These are phyloP conservation scores for Drosophila sp. DNA, from an alignment of 1,140 invertebrate genomes.

Conservation along the genomic window DNA sequence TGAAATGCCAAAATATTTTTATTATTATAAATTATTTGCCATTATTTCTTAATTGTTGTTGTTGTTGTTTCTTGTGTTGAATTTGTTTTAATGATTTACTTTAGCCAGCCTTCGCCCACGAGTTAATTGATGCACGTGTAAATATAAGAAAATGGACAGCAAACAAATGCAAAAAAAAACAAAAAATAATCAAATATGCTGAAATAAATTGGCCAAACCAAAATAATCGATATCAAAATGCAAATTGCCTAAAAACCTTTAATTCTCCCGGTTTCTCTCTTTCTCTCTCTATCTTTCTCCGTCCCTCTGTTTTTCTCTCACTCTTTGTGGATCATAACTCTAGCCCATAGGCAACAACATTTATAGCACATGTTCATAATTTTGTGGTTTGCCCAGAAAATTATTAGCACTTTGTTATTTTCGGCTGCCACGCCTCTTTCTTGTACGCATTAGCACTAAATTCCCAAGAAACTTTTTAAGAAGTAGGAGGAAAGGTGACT, in stretches of 20 bases:
- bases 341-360: slow-evolving; percentile 35
- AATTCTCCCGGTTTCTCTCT: not conserved
- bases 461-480: slow-evolving; percentile 26
- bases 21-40: slow-evolving; percentile 35
- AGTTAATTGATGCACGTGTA: slow-evolving; percentile 70
- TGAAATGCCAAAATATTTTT: slow-evolving; percentile 48
- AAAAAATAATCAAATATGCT: slow-evolving; percentile 43
- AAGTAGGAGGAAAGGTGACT: slow-evolving; percentile 5
- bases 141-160: slow-evolving; percentile 34
- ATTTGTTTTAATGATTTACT: slow-evolving; percentile 36
- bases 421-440: slow-evolving; percentile 70
- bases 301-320: not conserved
- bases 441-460: slow-evolving; percentile 74
- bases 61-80: slow-evolving; percentile 19
- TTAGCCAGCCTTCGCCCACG: slow-evolving; percentile 62
- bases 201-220: slow-evolving; percentile 31
- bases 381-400: slow-evolving; percentile 52
- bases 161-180: slow-evolving; percentile 16
- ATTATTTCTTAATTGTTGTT: slow-evolving; percentile 43
- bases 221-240: slow-evolving; percentile 34
- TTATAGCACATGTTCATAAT: slow-evolving; percentile 56
- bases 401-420: slow-evolving; percentile 79
- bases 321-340: slow-evolving; percentile 1
- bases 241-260: slow-evolving; percentile 39
- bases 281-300: not conserved